Evolutionary conservation across 2,888 invertebrate species (phyloP).

Genomic region (Hyppa rectilinea): DNA sequence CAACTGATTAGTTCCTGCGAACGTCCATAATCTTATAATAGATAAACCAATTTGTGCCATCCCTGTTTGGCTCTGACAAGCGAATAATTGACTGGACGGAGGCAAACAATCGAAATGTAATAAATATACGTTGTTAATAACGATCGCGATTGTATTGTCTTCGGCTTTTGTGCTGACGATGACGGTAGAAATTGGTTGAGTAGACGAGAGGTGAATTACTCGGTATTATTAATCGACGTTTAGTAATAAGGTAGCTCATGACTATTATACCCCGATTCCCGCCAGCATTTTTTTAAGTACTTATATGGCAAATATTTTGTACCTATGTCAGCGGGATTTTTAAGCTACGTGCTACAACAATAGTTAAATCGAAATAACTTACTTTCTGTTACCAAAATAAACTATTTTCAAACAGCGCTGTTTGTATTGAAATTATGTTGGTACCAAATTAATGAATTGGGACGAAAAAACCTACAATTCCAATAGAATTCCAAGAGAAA

Average conservation of each 20-base stretch:
- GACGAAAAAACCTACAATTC: background rate
- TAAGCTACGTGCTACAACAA: background rate
- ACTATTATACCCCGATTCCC: too few relatives aligned
- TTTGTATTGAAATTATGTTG: background rate
- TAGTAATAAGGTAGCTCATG: constrained; percentile 6
- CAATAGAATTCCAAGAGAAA: constrained; percentile 11
- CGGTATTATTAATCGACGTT: constrained; percentile 14
- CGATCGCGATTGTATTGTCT: constrained; percentile 49
- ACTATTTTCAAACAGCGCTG: background rate
- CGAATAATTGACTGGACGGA: constrained; percentile 63
- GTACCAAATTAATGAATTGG: too few relatives aligned
- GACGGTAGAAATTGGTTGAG: constrained; percentile 12
- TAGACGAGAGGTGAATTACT: constrained; percentile 28
- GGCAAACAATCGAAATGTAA: constrained; percentile 60
- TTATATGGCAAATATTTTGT: background rate
- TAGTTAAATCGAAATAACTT: background rate
- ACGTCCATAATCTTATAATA: constrained; percentile 76
- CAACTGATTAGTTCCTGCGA: constrained; percentile 74
- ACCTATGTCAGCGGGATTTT: background rate
- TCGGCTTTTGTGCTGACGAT: constrained; percentile 37
- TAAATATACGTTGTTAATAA: constrained; percentile 60
- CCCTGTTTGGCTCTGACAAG: constrained; percentile 70
- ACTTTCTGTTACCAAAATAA: background rate
- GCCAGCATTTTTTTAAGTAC: background rate
- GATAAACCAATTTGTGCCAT: constrained; percentile 78